Base-by-base conservation (phyloP, 2,113 vertebrate species). In the Semnornis frantzii region DNA sequence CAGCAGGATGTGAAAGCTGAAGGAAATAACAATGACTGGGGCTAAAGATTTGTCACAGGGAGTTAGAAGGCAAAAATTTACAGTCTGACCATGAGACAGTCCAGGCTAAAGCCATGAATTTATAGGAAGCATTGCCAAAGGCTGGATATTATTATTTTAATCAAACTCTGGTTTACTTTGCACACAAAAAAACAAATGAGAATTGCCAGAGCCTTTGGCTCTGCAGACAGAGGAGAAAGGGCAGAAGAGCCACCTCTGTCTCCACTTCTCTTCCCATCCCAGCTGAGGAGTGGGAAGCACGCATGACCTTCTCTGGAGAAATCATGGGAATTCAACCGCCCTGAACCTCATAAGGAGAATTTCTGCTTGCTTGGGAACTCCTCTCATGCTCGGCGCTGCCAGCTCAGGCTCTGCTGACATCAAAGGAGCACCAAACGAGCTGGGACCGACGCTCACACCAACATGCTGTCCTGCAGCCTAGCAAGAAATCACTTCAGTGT, bases 81-180 rank as follows among this genome's bases (percentile, higher is more conserved):
- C 79, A 72, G 66, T 89, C 94, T 93, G 94, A 81, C 92, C 88
- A 94, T 88, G 94, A 96, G 93, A 94, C 65, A 91, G 78, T 93
- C 88, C 92, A 95, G 92, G 83, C 90, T 90, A 94, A 96, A 96
- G 62, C 80, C 80, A 95, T 95, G 93, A 95, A 95, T 94, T 95
- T 94, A 69, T 75, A 84, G 79, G 24, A 90, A 90, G 10, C 77
- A n/a, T 86, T 95, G 96, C 93, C 95, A 96, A 94, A 95, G 92
- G 90, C 94, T 94, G 93, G 85, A 81, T 93, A 83, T 82, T 85
- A 83, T 95, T 97, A 94, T 95, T 94, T 95, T 86, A 85, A 88
- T 94, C 91, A 76, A 95, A 92, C 75, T 82, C 79, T 92, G 65
- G 12, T 93, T 86, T 90, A 87, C 55, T 94, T 93, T 89, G 65